Conservation (phyloP, 2,888 invertebrate species). For the Sialis lutaria region DNA sequence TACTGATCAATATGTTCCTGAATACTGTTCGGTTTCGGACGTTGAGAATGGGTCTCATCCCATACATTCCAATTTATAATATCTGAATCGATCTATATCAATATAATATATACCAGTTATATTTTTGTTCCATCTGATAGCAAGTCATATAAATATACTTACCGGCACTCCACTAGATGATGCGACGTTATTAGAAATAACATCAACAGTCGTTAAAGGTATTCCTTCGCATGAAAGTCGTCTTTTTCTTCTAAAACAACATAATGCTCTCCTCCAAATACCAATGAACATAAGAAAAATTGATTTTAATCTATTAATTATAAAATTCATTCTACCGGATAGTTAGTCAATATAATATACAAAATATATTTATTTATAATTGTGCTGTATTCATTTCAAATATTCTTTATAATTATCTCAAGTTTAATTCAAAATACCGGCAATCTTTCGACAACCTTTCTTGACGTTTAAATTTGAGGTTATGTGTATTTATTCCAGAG, state of each 20-base stretch:
- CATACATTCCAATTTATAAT: conserved; percentile 38
- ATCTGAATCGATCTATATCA: conserved; percentile 12
- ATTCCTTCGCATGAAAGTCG: conserved; percentile 33
- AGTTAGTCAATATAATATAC: too few species aligned
- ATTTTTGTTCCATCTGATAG: too few species aligned
- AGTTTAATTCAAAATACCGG: too few species aligned
- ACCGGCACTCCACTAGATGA: neutral
- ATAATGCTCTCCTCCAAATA: conserved; percentile 36
- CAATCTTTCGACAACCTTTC: too few species aligned
- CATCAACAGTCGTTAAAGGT: conserved; percentile 35
- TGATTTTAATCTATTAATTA: conserved; percentile 33
- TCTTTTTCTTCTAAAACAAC: conserved; percentile 38
- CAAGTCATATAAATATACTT: neutral
- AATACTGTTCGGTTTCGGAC: conserved; percentile 27
- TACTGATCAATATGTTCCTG: conserved; percentile 48
- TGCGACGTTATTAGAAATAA: conserved; percentile 24
- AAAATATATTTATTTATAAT: neutral
- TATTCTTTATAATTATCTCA: neutral
- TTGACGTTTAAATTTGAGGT: too few species aligned
- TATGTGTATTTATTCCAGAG: too few species aligned
- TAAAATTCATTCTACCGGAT: conserved; percentile 12
- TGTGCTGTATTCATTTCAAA: neutral
- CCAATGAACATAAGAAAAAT: conserved; percentile 33
- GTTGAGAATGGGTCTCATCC: conserved; percentile 25
- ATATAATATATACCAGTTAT: too few species aligned